Conservation (phyloP, 2,888 invertebrate species). For the Sturmia bella region DNA sequence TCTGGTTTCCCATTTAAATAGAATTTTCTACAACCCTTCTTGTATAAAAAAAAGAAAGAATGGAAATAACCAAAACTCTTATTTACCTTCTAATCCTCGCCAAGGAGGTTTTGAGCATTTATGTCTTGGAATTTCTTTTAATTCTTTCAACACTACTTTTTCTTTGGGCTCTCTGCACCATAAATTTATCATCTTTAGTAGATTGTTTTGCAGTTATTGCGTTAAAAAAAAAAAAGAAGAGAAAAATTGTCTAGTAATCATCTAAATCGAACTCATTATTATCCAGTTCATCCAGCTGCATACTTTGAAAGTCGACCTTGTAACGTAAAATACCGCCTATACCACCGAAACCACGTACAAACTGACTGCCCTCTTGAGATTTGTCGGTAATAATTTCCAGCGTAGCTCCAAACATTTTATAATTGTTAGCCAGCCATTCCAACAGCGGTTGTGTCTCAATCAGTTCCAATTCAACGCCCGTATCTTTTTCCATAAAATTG, state of each 20-base stretch:
- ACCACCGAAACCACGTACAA: slow-evolving; percentile 99
- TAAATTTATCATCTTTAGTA: slow-evolving; percentile 44
- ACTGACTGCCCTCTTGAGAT: slow-evolving; percentile 99
- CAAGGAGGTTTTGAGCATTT: slow-evolving; percentile 10
- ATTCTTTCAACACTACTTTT: slow-evolving; percentile 4
- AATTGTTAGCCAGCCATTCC: slow-evolving; percentile 99
- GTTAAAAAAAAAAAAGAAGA: neutral
- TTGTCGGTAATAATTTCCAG: slow-evolving; percentile 99
- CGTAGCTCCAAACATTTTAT: slow-evolving; percentile 99
- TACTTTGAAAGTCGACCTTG: slow-evolving; percentile 99
- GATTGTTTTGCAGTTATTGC: slow-evolving; percentile 44
- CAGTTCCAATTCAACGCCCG: slow-evolving; percentile 98
- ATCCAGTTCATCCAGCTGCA: slow-evolving; percentile 96
- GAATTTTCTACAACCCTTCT: too few species aligned
- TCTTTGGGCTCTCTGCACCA: neutral
- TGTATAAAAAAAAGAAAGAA: too few species aligned
- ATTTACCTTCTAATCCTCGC: slow-evolving; percentile 30
- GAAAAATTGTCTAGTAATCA: slow-evolving; percentile 88
- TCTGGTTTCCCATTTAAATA: too few species aligned
- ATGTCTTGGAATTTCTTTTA: neutral
- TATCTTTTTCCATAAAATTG: slow-evolving; percentile 99
- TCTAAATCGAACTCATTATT: slow-evolving; percentile 92
- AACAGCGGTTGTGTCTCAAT: slow-evolving; percentile 97
- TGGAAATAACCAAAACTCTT: neutral
- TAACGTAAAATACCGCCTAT: slow-evolving; percentile 99